Evolutionary conservation across 1,140 invertebrate species (phyloP).

Genomic region (Zaprionus ghesquierei): DNA sequence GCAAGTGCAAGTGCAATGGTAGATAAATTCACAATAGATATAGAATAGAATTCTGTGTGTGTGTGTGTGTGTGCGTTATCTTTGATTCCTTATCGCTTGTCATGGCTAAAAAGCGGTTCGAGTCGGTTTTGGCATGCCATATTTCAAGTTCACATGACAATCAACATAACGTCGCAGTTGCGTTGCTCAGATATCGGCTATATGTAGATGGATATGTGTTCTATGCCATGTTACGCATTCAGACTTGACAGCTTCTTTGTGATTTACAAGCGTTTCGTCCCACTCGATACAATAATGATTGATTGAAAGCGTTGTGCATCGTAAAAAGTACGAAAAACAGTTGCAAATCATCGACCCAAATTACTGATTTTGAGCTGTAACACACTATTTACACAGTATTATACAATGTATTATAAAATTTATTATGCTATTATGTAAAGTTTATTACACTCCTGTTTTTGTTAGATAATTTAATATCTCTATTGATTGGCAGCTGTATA

Average conservation of each 20-base stretch:
- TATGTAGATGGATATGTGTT: neutral
- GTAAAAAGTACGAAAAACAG: neutral
- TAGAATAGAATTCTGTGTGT: neutral
- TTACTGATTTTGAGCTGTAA: neutral
- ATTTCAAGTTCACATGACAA: constrained; percentile 59
- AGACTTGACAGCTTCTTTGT: constrained; percentile 31
- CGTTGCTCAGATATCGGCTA: neutral
- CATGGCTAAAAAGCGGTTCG: constrained; percentile 40
- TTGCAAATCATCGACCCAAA: neutral
- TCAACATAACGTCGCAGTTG: constrained; percentile 43
- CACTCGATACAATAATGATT: constrained; percentile 13
- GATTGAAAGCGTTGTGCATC: constrained; percentile 18
- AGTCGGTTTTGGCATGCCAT: constrained; percentile 33
- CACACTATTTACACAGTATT: no score
- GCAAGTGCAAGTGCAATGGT: constrained; percentile 27
- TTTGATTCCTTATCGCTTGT: constrained; percentile 17
- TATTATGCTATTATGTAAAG: no score
- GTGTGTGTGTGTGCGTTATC: constrained; percentile 15
- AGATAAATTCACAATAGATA: neutral
- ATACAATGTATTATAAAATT: no score
- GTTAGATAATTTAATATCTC: no score
- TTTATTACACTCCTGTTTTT: no score
- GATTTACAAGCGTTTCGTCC: constrained; percentile 28
- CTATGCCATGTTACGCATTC: constrained; percentile 23
- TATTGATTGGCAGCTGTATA: no score